Evolutionary conservation across 2,888 invertebrate genomes (phyloP), one percentile per base, ranked within the genome.

Genomic region (Muschampia plurimacula): DNA sequence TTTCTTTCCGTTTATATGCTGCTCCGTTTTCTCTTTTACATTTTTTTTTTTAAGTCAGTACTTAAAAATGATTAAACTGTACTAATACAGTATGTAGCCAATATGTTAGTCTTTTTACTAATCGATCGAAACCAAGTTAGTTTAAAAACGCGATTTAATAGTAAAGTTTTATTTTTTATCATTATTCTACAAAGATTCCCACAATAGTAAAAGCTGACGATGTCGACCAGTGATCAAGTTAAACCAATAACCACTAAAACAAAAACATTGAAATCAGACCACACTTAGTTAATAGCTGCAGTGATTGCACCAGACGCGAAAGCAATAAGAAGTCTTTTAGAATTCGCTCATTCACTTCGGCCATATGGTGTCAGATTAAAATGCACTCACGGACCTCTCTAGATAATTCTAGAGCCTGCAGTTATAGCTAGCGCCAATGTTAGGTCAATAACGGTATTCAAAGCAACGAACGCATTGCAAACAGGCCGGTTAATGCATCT

Each of bases 371-470:
- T 39, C 71, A 66, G 69, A 71, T 67, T 67, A 55, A 69, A 68
- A 64, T 75, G 74, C 75, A 49, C 41, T 72, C 69, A 62, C 60
- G 60, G 55, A 62, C 62, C 28, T 70, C 49, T 67, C 72, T 72
- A 64, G 60, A 69, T 74, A 75, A 76, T 74, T 77, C 79, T 75
- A 78, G 77, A 75, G 62, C 67, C 68, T 62, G 15, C 62, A 49
- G 62, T 76, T 78, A 74, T 66, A 70, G 69, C 76, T 76, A 77
- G 77, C 76, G 76, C 79, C 79, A 81, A 79, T 82, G 87, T 82
- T 84, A 86, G 89, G 89, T 88, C 89, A 85, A 74, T 92, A 93
- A 93, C 93, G 90, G 93, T 87, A 90, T 76, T 76, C 76, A 79
- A 83, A 80, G 83, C 86, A 83, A 77, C 81, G 82, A 85, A 82